Conservation (phyloP, 1,140 invertebrate genomes). For the Mamestra configurata region DNA sequence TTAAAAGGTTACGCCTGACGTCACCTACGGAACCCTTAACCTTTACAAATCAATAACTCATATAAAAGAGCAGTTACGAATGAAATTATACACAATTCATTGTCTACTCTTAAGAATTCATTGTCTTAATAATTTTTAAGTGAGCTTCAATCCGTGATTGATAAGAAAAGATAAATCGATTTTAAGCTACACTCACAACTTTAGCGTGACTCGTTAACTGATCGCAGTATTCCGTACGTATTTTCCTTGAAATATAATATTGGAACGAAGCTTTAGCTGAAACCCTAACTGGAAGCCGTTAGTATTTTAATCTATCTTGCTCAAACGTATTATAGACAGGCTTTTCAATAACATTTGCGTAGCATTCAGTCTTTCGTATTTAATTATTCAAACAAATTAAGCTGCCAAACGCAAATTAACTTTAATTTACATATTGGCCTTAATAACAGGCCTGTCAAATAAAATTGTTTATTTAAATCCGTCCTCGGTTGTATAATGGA, state of each 20-base stretch:
- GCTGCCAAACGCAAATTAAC: constrained; percentile 22
- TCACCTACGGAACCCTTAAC: constrained; percentile 44
- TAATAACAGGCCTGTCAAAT: constrained; percentile 5
- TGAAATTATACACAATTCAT: constrained; percentile 42
- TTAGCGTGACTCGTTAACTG: neutral
- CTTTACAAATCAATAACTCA: constrained; percentile 44
- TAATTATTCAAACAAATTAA: constrained; percentile 9
- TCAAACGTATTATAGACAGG: neutral
- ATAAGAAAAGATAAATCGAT: neutral
- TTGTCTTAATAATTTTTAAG: neutral
- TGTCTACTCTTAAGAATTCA: constrained; percentile 7
- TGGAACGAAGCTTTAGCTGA: neutral
- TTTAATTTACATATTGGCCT: constrained; percentile 5
- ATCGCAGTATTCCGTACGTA: neutral
- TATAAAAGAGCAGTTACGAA: constrained; percentile 36
- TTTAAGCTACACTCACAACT: neutral
- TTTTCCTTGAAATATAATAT: neutral
- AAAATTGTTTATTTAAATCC: constrained; percentile 32
- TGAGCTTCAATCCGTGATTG: neutral
- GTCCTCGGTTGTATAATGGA: neutral
- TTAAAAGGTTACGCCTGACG: constrained; percentile 51
- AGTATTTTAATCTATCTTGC: neutral
- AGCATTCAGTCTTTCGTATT: neutral
- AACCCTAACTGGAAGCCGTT: neutral
- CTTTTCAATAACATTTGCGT: neutral